phyloP scores from a whole-genome alignment of 2,113 vertebrate genomes.

The zebrafish (Danio rerio) region DNA sequence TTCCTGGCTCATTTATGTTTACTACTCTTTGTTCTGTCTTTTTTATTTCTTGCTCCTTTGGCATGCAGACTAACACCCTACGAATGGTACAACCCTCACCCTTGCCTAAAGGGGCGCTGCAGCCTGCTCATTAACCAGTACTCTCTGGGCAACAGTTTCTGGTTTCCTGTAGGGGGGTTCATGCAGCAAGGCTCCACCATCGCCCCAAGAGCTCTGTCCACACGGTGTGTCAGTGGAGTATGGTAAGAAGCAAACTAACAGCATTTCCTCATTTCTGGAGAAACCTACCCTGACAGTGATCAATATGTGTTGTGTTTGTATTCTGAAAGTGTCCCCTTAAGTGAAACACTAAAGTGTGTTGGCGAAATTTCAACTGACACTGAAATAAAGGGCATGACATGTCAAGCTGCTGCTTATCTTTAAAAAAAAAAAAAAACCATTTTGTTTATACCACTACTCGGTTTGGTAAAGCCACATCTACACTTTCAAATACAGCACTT shows the following conservation, averaged over 20 bases:
- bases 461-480: too few species aligned
- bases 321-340: too few species aligned
- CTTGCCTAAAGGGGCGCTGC: slow-evolving; percentile 91
- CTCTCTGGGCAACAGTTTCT: slow-evolving; percentile 95
- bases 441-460: too few species aligned
- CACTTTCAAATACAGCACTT: too few species aligned
- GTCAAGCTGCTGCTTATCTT: too few species aligned
- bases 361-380: too few species aligned
- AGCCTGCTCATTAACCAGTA: slow-evolving; percentile 97
- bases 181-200: slow-evolving; percentile 99
- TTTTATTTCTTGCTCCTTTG: not conserved
- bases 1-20: slow-evolving; percentile 54
- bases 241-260: slow-evolving; percentile 81
- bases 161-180: slow-evolving; percentile 97
- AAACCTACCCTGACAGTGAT: too few species aligned
- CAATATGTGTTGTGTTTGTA: too few species aligned
- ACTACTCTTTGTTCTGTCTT: slow-evolving; percentile 48
- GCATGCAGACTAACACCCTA: slow-evolving; percentile 88
- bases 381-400: too few species aligned
- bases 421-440: too few species aligned
- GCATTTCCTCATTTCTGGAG: not conserved
- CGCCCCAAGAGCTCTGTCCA: slow-evolving; percentile 93
- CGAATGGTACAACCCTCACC: slow-evolving; percentile 98
- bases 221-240: slow-evolving; percentile 95
- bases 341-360: too few species aligned